Conservation (phyloP, 1,140 invertebrate genomes). For the Dendrolimus kikuchii region DNA sequence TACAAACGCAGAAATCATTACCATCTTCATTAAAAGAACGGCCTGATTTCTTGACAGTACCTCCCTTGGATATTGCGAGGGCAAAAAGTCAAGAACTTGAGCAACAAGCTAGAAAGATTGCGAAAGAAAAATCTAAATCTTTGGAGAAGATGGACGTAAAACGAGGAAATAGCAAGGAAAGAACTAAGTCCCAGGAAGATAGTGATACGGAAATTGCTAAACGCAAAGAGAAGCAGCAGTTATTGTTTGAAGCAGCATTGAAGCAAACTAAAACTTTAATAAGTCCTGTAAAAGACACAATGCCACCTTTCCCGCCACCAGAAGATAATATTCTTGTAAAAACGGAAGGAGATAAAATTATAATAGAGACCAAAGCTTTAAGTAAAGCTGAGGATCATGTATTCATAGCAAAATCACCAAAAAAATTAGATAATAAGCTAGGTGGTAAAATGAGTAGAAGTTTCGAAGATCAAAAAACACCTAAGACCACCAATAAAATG, state of each 20-base stretch:
- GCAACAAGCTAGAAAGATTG: conserved; percentile 66
- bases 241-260: conserved; percentile 80
- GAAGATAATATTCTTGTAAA: conserved; percentile 78
- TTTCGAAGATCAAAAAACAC: conserved; percentile 75
- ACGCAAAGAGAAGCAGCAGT: conserved; percentile 79
- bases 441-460: conserved; percentile 78
- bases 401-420: conserved; percentile 80
- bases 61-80: conserved; percentile 72
- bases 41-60: conserved; percentile 70
- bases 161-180: conserved; percentile 75
- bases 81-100: conserved; percentile 77
- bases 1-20: conserved; percentile 69
- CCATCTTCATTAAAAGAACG: conserved; percentile 68
- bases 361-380: conserved; percentile 76
- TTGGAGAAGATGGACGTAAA: conserved; percentile 76
- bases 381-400: conserved; percentile 77
- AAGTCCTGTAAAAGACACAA: conserved; percentile 78
- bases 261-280: conserved; percentile 80
- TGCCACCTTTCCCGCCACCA: conserved; percentile 78
- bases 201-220: conserved; percentile 79
- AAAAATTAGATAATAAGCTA: conserved; percentile 77
- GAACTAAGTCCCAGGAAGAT: conserved; percentile 79
- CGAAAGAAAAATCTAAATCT: conserved; percentile 78
- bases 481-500: conserved; percentile 69
- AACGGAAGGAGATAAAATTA: conserved; percentile 76